Evolutionary conservation across 2,797 vertebrate species (phyloP).

Genomic region (Microchirus variegatus): DNA sequence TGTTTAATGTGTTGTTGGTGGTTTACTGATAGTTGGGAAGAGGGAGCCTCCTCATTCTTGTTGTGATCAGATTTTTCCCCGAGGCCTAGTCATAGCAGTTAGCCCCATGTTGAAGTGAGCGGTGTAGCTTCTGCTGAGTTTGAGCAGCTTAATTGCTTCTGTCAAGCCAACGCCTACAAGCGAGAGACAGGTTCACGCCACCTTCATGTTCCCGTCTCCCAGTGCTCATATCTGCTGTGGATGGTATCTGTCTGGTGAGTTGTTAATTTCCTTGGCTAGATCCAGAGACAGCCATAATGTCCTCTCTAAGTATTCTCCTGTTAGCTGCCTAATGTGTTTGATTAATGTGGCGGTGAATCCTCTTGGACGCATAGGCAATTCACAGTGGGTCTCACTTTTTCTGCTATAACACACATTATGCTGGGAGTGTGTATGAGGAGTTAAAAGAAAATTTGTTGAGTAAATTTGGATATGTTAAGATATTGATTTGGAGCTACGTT

Average conservation of each 20-base stretch:
- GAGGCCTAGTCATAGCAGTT: not conserved
- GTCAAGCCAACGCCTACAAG: slow-evolving; percentile 69
- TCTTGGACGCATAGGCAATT: slow-evolving; percentile 74
- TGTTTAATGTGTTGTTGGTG: too few relatives aligned
- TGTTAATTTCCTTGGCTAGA: slow-evolving; percentile 81
- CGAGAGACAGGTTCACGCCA: slow-evolving; percentile 63
- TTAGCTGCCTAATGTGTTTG: slow-evolving; percentile 80
- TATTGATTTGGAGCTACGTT: slow-evolving; percentile 79
- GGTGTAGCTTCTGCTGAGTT: slow-evolving; percentile 36
- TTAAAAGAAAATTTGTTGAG: slow-evolving; percentile 27
- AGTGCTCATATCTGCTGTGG: slow-evolving; percentile 76
- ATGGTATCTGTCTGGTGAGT: slow-evolving; percentile 78
- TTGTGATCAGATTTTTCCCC: too few relatives aligned
- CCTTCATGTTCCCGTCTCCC: slow-evolving; percentile 69
- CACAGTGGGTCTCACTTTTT: slow-evolving; percentile 23
- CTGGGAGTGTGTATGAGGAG: slow-evolving; percentile 3
- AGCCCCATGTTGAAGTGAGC: slow-evolving; percentile 31
- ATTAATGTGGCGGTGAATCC: slow-evolving; percentile 78
- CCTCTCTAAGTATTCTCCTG: slow-evolving; percentile 77
- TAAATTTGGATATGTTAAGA: slow-evolving; percentile 19
- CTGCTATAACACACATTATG: slow-evolving; percentile 2
- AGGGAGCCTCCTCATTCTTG: too few relatives aligned
- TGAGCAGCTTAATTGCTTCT: slow-evolving; percentile 74
- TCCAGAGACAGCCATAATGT: slow-evolving; percentile 78
- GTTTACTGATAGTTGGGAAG: too few relatives aligned